Evolutionary conservation across 2,113 vertebrate genomes (phyloP).

Genomic region (Tragelaphus buxtoni): DNA sequence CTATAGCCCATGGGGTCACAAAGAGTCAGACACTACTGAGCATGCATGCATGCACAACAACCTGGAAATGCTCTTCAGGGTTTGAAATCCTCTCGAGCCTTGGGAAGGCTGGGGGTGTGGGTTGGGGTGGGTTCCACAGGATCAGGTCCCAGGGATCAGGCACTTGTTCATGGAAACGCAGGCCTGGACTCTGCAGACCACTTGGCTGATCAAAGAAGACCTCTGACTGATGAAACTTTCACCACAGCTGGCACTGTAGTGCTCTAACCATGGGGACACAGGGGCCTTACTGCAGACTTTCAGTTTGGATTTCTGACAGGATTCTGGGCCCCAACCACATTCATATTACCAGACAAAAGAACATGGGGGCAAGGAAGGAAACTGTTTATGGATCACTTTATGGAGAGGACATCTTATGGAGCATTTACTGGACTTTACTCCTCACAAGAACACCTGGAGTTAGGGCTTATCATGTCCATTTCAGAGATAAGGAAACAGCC

Average conservation of each 20-base stretch:
- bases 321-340: too few relatives aligned
- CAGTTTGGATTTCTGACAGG: background rate
- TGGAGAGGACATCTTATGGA: background rate
- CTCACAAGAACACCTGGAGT: background rate
- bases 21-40: background rate
- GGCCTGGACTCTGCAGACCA: background rate
- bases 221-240: fast-evolving
- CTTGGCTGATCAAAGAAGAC: background rate
- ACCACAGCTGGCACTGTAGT: fast-evolving
- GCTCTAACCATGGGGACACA: fast-evolving
- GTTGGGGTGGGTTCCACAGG: background rate
- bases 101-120: background rate
- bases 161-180: background rate
- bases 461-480: background rate
- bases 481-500: background rate
- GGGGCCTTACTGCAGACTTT: background rate
- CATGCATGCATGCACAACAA: background rate
- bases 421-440: background rate
- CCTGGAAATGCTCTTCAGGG: background rate
- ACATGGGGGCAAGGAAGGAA: too few relatives aligned
- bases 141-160: background rate
- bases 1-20: background rate
- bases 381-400: background rate
- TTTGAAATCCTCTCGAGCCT: background rate
- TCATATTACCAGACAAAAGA: background rate